phyloP scores from a whole-genome alignment of 1,140 invertebrate species.

The Rhopalosiphum padi region DNA sequence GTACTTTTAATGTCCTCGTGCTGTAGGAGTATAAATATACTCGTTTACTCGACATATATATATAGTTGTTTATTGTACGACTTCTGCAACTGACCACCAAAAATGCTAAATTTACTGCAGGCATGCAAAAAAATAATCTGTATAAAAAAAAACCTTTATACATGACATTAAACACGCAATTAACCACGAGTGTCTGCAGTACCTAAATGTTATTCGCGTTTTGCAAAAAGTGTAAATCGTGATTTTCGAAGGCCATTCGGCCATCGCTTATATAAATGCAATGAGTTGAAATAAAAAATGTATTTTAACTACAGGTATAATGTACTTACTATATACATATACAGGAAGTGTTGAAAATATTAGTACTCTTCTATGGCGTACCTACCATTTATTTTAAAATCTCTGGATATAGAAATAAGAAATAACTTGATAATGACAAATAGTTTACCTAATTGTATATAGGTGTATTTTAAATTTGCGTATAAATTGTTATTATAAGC shows the following conservation, averaged over 20 bases:
- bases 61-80: not conserved
- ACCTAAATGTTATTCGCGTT: not conserved
- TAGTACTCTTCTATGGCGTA: too few species aligned
- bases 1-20: not conserved
- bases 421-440: not conserved
- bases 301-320: not conserved
- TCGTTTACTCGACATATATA: not conserved
- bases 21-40: not conserved
- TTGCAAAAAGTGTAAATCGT: not conserved
- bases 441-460: not conserved
- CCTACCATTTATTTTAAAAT: not conserved
- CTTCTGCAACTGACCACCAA: not conserved
- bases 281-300: not conserved
- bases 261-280: not conserved
- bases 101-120: constrained; percentile 1
- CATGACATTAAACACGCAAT: not conserved
- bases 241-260: not conserved
- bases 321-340: too few species aligned
- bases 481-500: too few species aligned
- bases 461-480: too few species aligned
- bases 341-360: not conserved
- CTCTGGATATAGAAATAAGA: not conserved
- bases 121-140: not conserved
- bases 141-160: not conserved
- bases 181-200: not conserved